These are phyloP conservation scores for Nezara viridula DNA, from an alignment of 2,888 invertebrate species.

Conservation along the genomic window DNA sequence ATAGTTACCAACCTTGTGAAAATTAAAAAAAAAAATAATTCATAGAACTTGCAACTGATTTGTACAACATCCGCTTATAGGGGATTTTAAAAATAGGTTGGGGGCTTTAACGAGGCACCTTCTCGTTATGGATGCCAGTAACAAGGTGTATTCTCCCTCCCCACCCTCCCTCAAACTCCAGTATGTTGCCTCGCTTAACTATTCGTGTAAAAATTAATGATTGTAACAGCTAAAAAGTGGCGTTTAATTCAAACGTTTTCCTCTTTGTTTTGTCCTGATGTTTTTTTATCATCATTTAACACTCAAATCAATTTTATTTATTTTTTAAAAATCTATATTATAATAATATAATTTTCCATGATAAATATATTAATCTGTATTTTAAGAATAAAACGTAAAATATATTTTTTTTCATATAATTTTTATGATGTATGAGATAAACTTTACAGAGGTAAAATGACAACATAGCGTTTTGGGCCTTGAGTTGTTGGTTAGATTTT, in stretches of 20 bases:
- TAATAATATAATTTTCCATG: too few relatives aligned
- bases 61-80: not conserved
- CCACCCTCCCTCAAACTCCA: not conserved
- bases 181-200: not conserved
- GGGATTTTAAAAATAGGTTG: constrained; percentile 10
- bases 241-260: not conserved
- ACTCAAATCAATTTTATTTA: not conserved
- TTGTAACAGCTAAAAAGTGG: not conserved
- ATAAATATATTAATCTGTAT: too few relatives aligned
- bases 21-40: not conserved
- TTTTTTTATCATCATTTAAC: not conserved
- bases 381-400: too few relatives aligned
- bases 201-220: not conserved
- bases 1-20: too few relatives aligned
- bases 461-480: too few relatives aligned
- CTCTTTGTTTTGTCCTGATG: not conserved
- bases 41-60: not conserved
- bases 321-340: too few relatives aligned
- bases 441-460: too few relatives aligned
- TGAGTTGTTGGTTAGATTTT: too few relatives aligned
- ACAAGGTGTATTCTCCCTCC: not conserved
- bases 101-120: not conserved
- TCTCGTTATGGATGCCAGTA: constrained; percentile 2
- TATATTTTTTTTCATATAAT: too few relatives aligned
- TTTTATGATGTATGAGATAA: too few relatives aligned